These are phyloP conservation scores for Papilio helenus DNA, from an alignment of 1,140 invertebrate genomes.

Conservation along the genomic window DNA sequence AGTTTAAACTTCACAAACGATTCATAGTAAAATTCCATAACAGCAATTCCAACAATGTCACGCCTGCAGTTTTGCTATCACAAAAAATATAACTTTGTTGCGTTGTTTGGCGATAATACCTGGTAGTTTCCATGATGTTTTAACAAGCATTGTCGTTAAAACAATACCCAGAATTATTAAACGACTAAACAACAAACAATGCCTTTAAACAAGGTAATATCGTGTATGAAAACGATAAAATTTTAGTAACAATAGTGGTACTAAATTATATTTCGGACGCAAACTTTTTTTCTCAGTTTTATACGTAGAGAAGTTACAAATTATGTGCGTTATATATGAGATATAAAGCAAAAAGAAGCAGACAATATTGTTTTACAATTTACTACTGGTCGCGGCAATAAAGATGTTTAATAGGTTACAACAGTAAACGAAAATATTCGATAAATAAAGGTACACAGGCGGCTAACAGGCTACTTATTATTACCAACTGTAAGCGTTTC, in stretches of 20 bases:
- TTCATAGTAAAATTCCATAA: neutral
- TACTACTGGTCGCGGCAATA: neutral
- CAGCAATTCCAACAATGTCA: neutral
- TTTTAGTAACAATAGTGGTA: neutral
- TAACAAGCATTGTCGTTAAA: neutral
- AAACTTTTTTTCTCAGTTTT: neutral
- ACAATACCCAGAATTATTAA: neutral
- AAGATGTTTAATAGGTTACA: neutral
- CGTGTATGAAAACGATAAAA: neutral
- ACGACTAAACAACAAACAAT: neutral
- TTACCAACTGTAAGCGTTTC: constrained; percentile 6
- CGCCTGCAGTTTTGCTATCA: neutral
- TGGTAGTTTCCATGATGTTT: neutral
- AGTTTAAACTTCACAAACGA: neutral
- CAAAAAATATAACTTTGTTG: constrained; percentile 1
- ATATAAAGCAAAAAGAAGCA: too few species aligned
- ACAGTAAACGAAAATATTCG: neutral
- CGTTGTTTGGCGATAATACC: neutral
- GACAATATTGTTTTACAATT: neutral
- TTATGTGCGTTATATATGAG: neutral
- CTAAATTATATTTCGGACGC: neutral
- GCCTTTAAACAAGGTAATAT: neutral
- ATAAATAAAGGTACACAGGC: neutral
- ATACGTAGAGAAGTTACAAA: neutral
- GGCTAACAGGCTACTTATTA: neutral